Evolutionary conservation across 2,888 invertebrate species (phyloP).

Genomic region (Polietes domitor): DNA sequence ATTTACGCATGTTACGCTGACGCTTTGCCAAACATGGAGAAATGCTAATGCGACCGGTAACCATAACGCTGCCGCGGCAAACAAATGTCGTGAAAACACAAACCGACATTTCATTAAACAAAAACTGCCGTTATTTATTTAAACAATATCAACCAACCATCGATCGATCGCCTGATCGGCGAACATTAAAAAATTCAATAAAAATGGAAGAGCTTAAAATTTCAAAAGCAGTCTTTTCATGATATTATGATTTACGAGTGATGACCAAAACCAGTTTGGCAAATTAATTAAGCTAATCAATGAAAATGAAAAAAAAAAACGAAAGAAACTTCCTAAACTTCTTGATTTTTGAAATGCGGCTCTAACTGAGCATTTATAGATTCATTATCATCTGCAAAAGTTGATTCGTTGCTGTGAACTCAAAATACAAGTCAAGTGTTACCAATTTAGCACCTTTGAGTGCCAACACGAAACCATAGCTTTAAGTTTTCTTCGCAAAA

Average conservation of each 20-base stretch:
- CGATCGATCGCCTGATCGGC: neutral
- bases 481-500: neutral
- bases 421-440: slow-evolving; percentile 21
- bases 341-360: neutral
- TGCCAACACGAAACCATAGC: neutral
- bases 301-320: neutral
- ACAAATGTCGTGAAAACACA: neutral
- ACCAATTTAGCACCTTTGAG: slow-evolving; percentile 28
- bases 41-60: slow-evolving; percentile 65
- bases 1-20: slow-evolving; percentile 56
- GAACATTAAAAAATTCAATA: neutral
- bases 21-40: slow-evolving; percentile 61
- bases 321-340: neutral
- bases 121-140: slow-evolving; percentile 30
- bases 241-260: neutral
- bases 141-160: neutral
- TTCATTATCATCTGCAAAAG: too few species aligned
- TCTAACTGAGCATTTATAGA: neutral
- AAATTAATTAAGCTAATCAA: slow-evolving; percentile 38
- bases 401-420: too few species aligned
- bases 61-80: slow-evolving; percentile 48
- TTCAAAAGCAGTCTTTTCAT: neutral
- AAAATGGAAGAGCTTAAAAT: slow-evolving; percentile 9
- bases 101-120: neutral
- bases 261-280: slow-evolving; percentile 23